Base-by-base conservation (phyloP, 2,888 invertebrate genomes). In the Sesamia inferens region DNA sequence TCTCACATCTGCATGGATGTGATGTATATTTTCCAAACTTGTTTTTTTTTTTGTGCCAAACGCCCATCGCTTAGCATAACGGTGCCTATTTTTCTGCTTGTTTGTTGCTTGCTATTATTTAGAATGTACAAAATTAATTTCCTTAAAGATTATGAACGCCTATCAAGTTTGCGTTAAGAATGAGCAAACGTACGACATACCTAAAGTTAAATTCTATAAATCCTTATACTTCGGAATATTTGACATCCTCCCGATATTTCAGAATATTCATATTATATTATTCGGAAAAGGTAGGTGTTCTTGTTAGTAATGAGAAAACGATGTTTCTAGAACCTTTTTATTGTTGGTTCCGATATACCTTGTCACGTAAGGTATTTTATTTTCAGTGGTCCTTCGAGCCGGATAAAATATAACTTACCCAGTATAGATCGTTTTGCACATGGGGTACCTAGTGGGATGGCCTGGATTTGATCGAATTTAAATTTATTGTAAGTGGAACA, bases 161-260 rank as follows among this genome's bases (percentile, higher is more conserved):
- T 10, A 11, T 11, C 16, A 70, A 55, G 16, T n/a, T 16, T 6
- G 2, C 19, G 16, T 11, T 24, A 5, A 24, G 42, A 44, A 70
- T 48, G 31, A 51, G 51, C 31, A 39, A 51, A 22, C 16, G 19
- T 19, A 48, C 66, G 13, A 39, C 22, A 39, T 10, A 48, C 48
- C 47, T 13, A 77, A 58, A 54, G 11, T 22, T n/a, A 31, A 62
- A 71, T 63, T 71, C 71, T 31, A 31, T 31, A 31, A 31, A 31
- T 31, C 31, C 31, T 31, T 31, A 31, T 31, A 31, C n/a, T 24
- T 24, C 44, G 19, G 59, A 68, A 78, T 78, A 59, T 51, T 57
- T 68, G 64, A 65, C 68, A 65, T 79, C 22, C 22, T 68, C 39
- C 54, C n/a, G 55, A 63, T 79, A 44, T 44, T 44, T 44, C 44